Evolutionary conservation across 2,888 invertebrate species (phyloP), one percentile per base, ranked within the genome.

Genomic region (Tachystola acroxantha): DNA sequence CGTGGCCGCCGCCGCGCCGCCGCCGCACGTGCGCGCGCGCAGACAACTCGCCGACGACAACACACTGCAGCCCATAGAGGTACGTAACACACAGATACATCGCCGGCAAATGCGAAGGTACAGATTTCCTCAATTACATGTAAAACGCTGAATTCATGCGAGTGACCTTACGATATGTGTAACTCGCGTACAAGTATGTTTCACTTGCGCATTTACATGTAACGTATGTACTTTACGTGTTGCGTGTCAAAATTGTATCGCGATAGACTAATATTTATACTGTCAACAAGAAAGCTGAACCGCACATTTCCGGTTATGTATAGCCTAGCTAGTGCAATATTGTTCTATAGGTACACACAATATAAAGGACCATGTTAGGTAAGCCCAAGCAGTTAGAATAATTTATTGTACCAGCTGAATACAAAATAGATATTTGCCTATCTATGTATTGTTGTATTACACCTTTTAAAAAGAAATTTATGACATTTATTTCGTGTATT

Each of bases 21-120:
- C 48, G 51, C 57, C 48, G 44, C 49, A 39, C 42, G 49, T 50
- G 43, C 60, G 66, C 40, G 47, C 26, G 31, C 71, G 77, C 53
- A 61, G 84, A 3, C 85, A 85, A 53, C 77, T 85, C 47, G 64
- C 70, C 43, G 78, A 75, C 46, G 82, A 81, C 56, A 58, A 81
- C 54, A 42, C 71, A 10, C 66, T 84, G 50, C 84, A 82, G 62
- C 84, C 84, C 37, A 64, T 84, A 35, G 75, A 85, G 60, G 85
- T 85, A 62, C 46, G 62, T 53, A 37, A 30, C 24, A 24, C 36
- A 33, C 19, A 25, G 31, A 32, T 30, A 24, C 19, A 22, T 27
- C 16, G 32, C 35, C 34, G 34, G 36, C 39, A 20, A 20, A 25
- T 32, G 41, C 41, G 14, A 40, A 16, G 19, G 9, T 13, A n/a